phyloP scores from a whole-genome alignment of 1,140 invertebrate species.

The Pteromalus puparum region DNA sequence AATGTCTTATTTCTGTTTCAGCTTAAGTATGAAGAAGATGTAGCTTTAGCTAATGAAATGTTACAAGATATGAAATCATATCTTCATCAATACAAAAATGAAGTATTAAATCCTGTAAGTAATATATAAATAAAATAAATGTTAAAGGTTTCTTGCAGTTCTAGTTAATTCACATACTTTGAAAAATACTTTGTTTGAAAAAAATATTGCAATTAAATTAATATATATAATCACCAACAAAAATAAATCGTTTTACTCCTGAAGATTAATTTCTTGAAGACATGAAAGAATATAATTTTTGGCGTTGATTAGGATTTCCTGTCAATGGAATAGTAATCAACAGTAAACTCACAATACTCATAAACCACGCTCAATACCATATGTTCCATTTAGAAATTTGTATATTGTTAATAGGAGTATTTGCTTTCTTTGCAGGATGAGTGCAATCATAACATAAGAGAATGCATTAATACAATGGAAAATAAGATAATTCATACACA shows the following conservation, averaged over 20 bases:
- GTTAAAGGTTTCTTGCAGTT: not conserved
- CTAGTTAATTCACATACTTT: not conserved
- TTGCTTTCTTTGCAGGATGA: constrained; percentile 38
- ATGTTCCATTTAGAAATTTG: not conserved
- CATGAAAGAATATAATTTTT: constrained; percentile 3
- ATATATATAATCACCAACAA: not conserved
- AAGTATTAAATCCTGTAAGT: constrained; percentile 60
- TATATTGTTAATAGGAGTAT: not conserved
- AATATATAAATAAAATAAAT: constrained; percentile 22
- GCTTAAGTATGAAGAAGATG: constrained; percentile 51
- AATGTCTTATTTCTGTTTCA: constrained; percentile 29
- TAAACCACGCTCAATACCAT: not conserved
- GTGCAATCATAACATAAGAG: constrained; percentile 20
- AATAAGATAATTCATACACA: constrained; percentile 48
- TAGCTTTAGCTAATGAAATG: constrained; percentile 53
- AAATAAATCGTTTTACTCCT: not conserved
- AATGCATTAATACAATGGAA: constrained; percentile 44
- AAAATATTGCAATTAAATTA: too few species aligned
- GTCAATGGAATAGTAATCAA: not conserved
- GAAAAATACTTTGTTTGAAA: not conserved
- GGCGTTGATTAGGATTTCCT: not conserved
- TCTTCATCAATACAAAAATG: constrained; percentile 53
- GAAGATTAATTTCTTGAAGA: constrained; percentile 25
- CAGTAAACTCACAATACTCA: constrained; percentile 1
- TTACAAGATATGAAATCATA: constrained; percentile 56